Evolutionary conservation across 2,113 vertebrate species (phyloP).

Genomic region (Acrocephalus kingi): DNA sequence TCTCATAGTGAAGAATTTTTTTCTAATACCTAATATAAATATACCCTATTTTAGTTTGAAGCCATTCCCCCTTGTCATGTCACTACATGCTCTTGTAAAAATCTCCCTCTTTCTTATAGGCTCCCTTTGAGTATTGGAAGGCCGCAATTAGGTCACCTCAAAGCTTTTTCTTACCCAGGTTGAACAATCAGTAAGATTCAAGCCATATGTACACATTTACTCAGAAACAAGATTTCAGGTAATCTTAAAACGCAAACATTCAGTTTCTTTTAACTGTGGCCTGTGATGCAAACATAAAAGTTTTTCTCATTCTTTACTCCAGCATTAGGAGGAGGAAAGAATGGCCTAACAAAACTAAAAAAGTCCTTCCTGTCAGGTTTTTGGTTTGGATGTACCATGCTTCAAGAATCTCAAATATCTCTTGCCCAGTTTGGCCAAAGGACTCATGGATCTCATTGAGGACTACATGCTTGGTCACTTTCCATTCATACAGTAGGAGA

Average conservation of each 20-base stretch:
- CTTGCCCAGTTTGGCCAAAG: neutral
- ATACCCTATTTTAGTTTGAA: neutral
- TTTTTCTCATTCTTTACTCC: neutral
- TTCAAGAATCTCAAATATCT: neutral
- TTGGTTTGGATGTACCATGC: neutral
- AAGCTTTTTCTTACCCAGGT: neutral
- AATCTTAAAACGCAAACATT: neutral
- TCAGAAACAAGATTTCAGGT: neutral
- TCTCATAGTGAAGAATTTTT: neutral
- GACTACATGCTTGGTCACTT: neutral
- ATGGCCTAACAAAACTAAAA: neutral
- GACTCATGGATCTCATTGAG: neutral
- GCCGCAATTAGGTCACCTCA: neutral
- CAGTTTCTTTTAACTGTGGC: neutral
- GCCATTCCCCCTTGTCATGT: neutral
- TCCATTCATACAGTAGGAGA: neutral
- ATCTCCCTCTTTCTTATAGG: neutral
- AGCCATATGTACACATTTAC: neutral
- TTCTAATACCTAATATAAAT: neutral
- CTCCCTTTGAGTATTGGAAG: neutral
- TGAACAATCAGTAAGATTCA: neutral
- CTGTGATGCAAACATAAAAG: neutral
- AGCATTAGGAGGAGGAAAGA: neutral
- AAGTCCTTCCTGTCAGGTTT: neutral
- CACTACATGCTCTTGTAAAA: neutral